Evolutionary conservation across 2,888 invertebrate genomes (phyloP), one percentile per base, ranked within the genome.

Genomic region (Oxyteleia sp.): DNA sequence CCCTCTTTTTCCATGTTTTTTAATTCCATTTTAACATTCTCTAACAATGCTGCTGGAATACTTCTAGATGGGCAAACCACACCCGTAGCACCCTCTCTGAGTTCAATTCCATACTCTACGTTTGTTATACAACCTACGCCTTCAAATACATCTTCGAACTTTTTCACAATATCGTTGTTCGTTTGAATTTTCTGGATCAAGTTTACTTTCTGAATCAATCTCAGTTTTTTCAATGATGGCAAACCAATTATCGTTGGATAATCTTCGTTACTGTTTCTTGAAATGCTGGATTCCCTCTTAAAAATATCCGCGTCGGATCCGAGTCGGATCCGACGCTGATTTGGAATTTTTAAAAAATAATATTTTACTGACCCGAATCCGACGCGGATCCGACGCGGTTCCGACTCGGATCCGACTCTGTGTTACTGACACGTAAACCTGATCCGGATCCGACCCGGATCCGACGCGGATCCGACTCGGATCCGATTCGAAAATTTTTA

Each of bases 101-200:
- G 4, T 66, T 85, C 74, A n/a, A 88, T 88, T n/a, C 84, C 68
- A 51, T 88, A 87, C 66, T 81, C 79, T 16, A 69, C 55, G 51
- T 86, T 57, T 18, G 35, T 45, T 5, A 88, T 64, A 35, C 79
- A 78, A 4, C 85, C 87, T 8, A 85, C 74, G 8, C 85, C 87
- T 18, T 68, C 7, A 84, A 88, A 85, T 15, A 82, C 38, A 18
- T 83, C 80, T 26, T 53, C 51, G 23, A 53, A 29, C 15, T 66
- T 23, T 4, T 23, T 2, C 5, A 23, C 2, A 23, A 23, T 23
- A 5, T 23, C 23, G 11, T 20, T 76, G 29, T 43, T 51, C 43
- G 4, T 3, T 29, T 59, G 18, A 2, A 76, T 13, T 49, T 68
- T 55, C 51, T 57, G 57, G 23, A 71, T 82, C 45, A 49, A 15